These are phyloP conservation scores for Sebastes baramenuke DNA, from an alignment of 2,797 vertebrate species.

Conservation along the genomic window DNA sequence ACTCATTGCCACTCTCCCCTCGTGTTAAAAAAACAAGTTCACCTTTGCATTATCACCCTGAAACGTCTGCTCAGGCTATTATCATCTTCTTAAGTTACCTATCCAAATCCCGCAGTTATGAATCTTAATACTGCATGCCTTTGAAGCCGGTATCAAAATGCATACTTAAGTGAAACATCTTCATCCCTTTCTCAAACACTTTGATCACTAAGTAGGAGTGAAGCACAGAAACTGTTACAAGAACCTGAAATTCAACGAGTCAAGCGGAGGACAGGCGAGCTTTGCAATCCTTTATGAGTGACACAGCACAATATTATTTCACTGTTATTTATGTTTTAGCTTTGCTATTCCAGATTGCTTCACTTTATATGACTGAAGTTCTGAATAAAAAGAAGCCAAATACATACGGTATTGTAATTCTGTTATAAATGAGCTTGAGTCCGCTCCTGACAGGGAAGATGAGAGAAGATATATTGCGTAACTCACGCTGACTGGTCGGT, in stretches of 20 bases:
- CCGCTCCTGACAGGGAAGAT: slow-evolving; percentile 31
- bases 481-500: slow-evolving; percentile 55
- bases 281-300: slow-evolving; percentile 68
- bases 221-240: slow-evolving; percentile 59
- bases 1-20: slow-evolving; percentile 16
- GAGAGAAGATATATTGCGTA: slow-evolving; percentile 61
- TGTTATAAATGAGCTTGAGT: slow-evolving; percentile 17
- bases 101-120: slow-evolving; percentile 66
- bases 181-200: slow-evolving; percentile 67
- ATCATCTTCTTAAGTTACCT: slow-evolving; percentile 66
- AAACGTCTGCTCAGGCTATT: slow-evolving; percentile 48
- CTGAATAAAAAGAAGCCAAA: slow-evolving; percentile 34
- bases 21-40: slow-evolving; percentile 51
- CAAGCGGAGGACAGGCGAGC: slow-evolving; percentile 64
- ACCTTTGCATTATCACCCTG: slow-evolving; percentile 63
- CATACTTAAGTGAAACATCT: slow-evolving; percentile 74
- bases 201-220: slow-evolving; percentile 76
- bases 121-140: slow-evolving; percentile 72
- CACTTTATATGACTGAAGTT: slow-evolving; percentile 43
- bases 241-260: slow-evolving; percentile 58
- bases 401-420: slow-evolving; percentile 1
- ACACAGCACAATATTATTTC: slow-evolving; percentile 74
- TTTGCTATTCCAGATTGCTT: slow-evolving; percentile 74
- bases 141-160: slow-evolving; percentile 71
- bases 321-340: slow-evolving; percentile 66